Percentiles rank a stretch among this genome's conserved stretches.
These are phyloP conservation scores for Ommatoiulus sabulosus DNA, from an alignment of 2,888 invertebrate genomes.

Conservation along the genomic window DNA sequence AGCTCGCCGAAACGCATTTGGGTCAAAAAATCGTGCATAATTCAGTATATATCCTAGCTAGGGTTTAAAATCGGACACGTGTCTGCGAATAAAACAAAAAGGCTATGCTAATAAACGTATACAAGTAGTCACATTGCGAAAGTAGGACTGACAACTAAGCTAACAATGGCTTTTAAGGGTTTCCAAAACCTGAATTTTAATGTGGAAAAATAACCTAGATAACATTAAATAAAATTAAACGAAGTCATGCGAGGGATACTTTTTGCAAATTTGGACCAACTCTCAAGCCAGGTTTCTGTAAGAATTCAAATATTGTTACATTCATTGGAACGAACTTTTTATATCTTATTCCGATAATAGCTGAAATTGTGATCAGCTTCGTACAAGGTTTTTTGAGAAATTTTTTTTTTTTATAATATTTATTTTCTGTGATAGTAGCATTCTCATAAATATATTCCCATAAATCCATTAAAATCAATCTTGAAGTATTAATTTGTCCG, in stretches of 20 bases:
- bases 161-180: neutral
- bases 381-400: too few species aligned
- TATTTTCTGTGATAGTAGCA: too few species aligned
- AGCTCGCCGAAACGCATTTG: conserved; percentile 18
- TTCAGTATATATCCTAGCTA: neutral
- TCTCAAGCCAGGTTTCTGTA: neutral
- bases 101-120: neutral
- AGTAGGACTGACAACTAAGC: neutral
- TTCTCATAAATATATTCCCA: too few species aligned
- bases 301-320: neutral
- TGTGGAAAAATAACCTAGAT: neutral
- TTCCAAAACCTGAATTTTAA: conserved; percentile 6
- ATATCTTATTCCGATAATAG: too few species aligned
- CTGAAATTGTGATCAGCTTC: too few species aligned
- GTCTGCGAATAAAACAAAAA: neutral
- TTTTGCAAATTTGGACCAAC: neutral
- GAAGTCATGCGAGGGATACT: neutral
- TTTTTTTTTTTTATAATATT: too few species aligned
- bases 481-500: too few species aligned
- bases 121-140: neutral
- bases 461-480: too few species aligned
- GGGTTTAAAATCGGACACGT: conserved; percentile 34
- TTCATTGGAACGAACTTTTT: neutral
- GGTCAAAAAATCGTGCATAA: conserved; percentile 26
- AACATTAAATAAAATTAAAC: neutral